Percentiles rank a stretch among this genome's conserved stretches.
Conservation (phyloP, 2,888 invertebrate genomes). For the Leptura quadrifasciata region DNA sequence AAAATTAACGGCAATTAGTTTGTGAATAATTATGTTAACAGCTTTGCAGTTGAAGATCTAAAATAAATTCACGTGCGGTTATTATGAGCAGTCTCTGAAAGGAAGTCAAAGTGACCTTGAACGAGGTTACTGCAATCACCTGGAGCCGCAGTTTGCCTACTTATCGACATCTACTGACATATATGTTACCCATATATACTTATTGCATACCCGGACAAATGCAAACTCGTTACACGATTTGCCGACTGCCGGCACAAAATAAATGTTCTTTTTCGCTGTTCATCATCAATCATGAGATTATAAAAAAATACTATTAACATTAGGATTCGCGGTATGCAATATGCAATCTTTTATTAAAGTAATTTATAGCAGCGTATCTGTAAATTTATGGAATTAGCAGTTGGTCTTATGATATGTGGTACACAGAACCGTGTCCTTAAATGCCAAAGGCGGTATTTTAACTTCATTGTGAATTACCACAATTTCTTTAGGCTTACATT, state of each 20-base stretch:
- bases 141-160: slow-evolving; percentile 71
- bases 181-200: slow-evolving; percentile 61
- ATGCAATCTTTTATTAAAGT: neutral
- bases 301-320: slow-evolving; percentile 1
- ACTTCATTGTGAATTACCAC: neutral
- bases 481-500: neutral
- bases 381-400: slow-evolving; percentile 4
- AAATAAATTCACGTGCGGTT: slow-evolving; percentile 24
- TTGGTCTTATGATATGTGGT: neutral
- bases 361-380: neutral
- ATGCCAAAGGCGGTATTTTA: neutral
- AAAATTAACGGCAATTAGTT: neutral
- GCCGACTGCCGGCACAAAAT: slow-evolving; percentile 3
- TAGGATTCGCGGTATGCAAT: slow-evolving; percentile 1
- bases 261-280: neutral
- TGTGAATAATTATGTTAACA: slow-evolving; percentile 25
- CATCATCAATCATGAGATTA: neutral
- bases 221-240: neutral
- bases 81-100: slow-evolving; percentile 53
- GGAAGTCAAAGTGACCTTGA: slow-evolving; percentile 71
- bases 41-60: neutral
- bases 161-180: slow-evolving; percentile 65
- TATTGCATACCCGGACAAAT: slow-evolving; percentile 23
- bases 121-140: slow-evolving; percentile 72
- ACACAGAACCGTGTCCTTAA: neutral